Conservation (phyloP, 2,113 vertebrate species). For the Oenanthe oenanthe region DNA sequence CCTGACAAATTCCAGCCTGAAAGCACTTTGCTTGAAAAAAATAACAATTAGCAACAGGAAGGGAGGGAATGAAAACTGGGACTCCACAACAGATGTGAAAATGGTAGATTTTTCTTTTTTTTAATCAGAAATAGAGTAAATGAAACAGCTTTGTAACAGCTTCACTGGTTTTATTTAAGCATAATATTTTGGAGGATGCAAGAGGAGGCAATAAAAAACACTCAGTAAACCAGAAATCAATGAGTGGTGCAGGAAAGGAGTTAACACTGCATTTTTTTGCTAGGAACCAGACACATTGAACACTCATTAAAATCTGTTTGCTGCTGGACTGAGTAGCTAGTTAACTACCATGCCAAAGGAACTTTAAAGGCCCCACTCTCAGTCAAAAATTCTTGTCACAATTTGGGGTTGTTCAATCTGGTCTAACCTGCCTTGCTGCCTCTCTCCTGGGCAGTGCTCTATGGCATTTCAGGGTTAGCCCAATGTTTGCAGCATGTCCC, state of each 20-base stretch:
- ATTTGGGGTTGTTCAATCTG: background rate
- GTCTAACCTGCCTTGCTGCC: background rate
- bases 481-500: background rate
- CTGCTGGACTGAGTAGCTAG: background rate
- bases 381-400: background rate
- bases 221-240: background rate
- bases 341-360: background rate
- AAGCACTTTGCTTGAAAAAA: constrained; percentile 42
- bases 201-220: background rate
- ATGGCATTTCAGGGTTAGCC: background rate
- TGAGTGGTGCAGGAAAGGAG: background rate
- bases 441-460: background rate
- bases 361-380: background rate
- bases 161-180: background rate
- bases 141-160: background rate
- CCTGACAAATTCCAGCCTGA: constrained; percentile 48
- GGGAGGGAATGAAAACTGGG: background rate
- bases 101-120: background rate
- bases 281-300: background rate
- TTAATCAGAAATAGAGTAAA: background rate
- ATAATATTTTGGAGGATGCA: background rate
- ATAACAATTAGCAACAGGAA: constrained; percentile 36
- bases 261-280: background rate
- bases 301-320: background rate
- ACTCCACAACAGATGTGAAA: background rate